Conservation (phyloP, 2,113 vertebrate genomes). For the Sturnira hondurensis region DNA sequence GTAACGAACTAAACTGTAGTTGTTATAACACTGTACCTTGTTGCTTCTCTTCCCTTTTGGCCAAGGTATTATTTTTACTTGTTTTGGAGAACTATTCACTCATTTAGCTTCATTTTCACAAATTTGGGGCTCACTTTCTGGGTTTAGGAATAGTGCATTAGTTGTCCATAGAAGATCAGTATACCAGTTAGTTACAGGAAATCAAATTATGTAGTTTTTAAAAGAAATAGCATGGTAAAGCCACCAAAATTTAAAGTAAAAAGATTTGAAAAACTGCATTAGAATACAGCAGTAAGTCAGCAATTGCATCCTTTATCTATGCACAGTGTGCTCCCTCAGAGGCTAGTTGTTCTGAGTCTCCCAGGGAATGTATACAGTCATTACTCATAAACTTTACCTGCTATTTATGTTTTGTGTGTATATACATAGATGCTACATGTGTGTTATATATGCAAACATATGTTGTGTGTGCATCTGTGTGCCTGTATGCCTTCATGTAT, state of each 20-base stretch:
- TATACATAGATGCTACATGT: not conserved
- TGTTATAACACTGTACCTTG: not conserved
- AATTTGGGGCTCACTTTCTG: not conserved
- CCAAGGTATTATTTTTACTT: not conserved
- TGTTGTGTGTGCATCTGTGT: not conserved
- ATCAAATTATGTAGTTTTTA: not conserved
- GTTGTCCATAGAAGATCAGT: not conserved
- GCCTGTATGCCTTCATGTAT: not conserved
- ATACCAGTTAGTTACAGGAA: not conserved
- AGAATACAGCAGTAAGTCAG: not conserved
- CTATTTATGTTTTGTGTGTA: not conserved
- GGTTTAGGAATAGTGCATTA: not conserved
- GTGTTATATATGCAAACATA: not conserved
- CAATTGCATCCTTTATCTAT: not conserved
- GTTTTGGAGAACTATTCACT: not conserved
- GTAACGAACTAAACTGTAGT: not conserved
- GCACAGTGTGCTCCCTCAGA: not conserved
- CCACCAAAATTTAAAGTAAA: not conserved
- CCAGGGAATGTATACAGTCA: not conserved
- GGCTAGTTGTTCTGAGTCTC: not conserved
- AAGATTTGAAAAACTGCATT: not conserved
- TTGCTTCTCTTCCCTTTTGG: not conserved
- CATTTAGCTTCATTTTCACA: not conserved
- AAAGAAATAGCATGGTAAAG: not conserved
- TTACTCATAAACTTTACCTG: not conserved